These are phyloP conservation scores for Eremophila alpestris DNA, from an alignment of 2,797 vertebrate species.

Conservation along the genomic window DNA sequence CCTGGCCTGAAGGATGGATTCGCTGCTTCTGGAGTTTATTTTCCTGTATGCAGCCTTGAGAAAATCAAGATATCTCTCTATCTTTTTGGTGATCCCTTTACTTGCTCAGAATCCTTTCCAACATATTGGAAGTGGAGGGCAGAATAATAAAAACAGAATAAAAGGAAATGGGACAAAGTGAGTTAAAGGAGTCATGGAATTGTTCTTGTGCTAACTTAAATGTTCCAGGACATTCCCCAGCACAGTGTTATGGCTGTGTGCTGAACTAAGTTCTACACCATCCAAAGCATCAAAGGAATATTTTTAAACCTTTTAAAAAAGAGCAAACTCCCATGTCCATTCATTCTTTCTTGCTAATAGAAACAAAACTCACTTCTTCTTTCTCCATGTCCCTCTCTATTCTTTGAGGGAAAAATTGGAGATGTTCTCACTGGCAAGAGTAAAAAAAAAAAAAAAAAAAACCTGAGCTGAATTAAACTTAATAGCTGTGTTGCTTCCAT, in stretches of 20 bases:
- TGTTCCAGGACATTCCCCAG: not conserved
- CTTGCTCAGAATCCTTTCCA: not conserved
- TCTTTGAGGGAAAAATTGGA: not conserved
- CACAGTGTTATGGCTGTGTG: rapidly evolving
- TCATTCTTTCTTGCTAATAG: not conserved
- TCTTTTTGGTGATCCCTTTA: not conserved
- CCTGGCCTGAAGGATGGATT: not conserved
- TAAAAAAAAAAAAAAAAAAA: not conserved
- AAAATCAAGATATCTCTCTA: not conserved
- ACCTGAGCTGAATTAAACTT: not conserved
- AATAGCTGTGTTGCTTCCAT: not conserved
- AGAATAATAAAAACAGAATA: not conserved
- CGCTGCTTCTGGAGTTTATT: not conserved
- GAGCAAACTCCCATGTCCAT: not conserved
- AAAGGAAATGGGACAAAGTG: not conserved
- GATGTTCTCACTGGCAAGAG: not conserved
- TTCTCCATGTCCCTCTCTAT: not conserved
- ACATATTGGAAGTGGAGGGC: not conserved
- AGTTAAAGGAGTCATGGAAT: not conserved
- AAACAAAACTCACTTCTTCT: not conserved
- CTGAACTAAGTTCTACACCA: not conserved
- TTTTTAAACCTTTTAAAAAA: not conserved
- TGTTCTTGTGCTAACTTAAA: not conserved
- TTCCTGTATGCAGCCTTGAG: not conserved
- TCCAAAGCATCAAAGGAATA: not conserved